Conservation (phyloP, 2,797 vertebrate species). For the Acanthiza pusilla region DNA sequence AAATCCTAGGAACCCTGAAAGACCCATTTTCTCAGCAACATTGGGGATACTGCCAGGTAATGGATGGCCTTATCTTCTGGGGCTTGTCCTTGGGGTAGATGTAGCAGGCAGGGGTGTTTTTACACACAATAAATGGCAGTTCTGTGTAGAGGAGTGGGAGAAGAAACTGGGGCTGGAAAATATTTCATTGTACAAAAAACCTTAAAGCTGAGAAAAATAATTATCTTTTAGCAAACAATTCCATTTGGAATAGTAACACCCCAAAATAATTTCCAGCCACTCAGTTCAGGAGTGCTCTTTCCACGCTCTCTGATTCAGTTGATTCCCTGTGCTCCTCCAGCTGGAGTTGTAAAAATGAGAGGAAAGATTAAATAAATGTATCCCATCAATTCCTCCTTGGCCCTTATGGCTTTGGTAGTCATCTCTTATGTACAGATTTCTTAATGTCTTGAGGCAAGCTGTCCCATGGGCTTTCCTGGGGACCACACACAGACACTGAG, state of each 20-base stretch:
- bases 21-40: not conserved
- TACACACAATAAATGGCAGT: not conserved
- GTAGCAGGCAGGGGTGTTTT: not conserved
- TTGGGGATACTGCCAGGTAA: not conserved
- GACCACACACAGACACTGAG: conserved; percentile 49
- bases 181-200: not conserved
- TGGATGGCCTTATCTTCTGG: not conserved
- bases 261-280: not conserved
- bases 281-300: not conserved
- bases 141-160: not conserved
- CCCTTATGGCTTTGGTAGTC: not conserved
- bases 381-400: not conserved
- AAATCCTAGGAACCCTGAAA: not conserved
- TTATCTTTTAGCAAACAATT: not conserved
- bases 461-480: conserved; percentile 18
- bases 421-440: not conserved
- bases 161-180: not conserved
- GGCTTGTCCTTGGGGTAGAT: not conserved
- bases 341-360: not conserved
- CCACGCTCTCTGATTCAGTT: not conserved
- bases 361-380: not conserved
- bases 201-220: not conserved
- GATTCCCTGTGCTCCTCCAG: not conserved
- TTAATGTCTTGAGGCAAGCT: not conserved
- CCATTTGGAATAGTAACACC: not conserved